phyloP scores from a whole-genome alignment of 2,113 vertebrate genomes.

The Amphilophus citrinellus region DNA sequence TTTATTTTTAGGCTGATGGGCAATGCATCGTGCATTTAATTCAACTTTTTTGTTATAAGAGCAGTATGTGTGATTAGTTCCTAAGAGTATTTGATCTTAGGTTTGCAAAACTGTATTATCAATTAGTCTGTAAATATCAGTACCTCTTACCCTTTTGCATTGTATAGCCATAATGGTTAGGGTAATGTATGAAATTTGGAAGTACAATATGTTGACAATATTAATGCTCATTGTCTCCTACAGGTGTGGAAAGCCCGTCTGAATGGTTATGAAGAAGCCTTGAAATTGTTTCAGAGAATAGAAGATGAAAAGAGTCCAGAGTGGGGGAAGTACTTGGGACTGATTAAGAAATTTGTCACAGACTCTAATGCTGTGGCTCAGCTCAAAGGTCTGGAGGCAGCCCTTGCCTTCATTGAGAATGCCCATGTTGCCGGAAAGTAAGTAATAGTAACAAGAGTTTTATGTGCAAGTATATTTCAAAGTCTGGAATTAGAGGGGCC shows the following conservation, averaged over 20 bases:
- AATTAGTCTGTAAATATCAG: not conserved
- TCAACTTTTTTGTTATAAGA: not conserved
- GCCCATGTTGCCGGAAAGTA: slow-evolving; percentile 95
- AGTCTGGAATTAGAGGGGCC: too few species aligned
- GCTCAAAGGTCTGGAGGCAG: slow-evolving; percentile 96
- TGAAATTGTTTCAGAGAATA: slow-evolving; percentile 95
- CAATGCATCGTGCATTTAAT: not conserved
- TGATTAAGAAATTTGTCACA: slow-evolving; percentile 96
- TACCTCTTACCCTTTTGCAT: not conserved
- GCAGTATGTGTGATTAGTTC: not conserved
- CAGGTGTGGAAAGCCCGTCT: slow-evolving; percentile 98
- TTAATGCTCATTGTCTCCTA: slow-evolving; percentile 9
- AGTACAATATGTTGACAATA: not conserved
- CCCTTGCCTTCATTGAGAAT: slow-evolving; percentile 90
- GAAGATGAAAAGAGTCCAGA: slow-evolving; percentile 96
- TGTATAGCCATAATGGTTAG: not conserved
- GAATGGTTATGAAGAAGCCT: slow-evolving; percentile 95
- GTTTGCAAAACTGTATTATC: not conserved
- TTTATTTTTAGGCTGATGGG: not conserved
- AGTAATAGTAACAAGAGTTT: slow-evolving; percentile 70
- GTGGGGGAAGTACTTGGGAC: slow-evolving; percentile 95
- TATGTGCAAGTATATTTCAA: not conserved
- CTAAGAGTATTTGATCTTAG: not conserved
- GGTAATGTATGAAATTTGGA: not conserved
- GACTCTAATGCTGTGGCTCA: slow-evolving; percentile 98